Percentiles rank a stretch among this genome's conserved stretches.
phyloP scores from a whole-genome alignment of 92 coral and sea anemone species.

The Phymanthus crucifer region DNA sequence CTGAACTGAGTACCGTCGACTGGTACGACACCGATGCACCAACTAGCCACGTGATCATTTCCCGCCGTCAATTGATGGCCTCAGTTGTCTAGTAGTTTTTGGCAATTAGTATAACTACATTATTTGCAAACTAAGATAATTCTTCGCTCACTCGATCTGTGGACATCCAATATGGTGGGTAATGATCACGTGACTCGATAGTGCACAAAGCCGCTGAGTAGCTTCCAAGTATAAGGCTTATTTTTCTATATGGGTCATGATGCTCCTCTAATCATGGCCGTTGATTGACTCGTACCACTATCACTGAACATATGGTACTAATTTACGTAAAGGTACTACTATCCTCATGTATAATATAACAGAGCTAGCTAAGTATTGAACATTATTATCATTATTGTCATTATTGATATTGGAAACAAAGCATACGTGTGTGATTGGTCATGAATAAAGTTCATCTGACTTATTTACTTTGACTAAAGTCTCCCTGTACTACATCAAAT shows the following conservation, averaged over 20 bases:
- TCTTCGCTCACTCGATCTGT: not conserved
- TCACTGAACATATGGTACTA: constrained; percentile 22
- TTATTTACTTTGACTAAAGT: not conserved
- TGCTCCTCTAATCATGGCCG: constrained; percentile 16
- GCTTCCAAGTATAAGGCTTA: constrained; percentile 21
- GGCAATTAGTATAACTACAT: too few relatives aligned
- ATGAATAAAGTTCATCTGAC: constrained; percentile 16
- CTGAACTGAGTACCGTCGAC: too few relatives aligned
- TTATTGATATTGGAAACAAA: constrained; percentile 30
- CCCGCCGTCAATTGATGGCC: too few relatives aligned
- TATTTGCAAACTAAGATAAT: not conserved
- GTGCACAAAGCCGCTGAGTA: not conserved
- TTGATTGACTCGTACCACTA: constrained; percentile 36
- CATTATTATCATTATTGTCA: constrained; percentile 18
- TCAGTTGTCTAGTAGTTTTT: too few relatives aligned
- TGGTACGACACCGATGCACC: too few relatives aligned
- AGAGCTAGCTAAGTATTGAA: constrained; percentile 1
- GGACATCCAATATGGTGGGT: not conserved
- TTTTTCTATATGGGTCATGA: constrained; percentile 31
- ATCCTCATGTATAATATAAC: constrained; percentile 19
- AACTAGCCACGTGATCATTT: too few relatives aligned
- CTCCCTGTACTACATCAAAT: not conserved
- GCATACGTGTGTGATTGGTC: constrained; percentile 33
- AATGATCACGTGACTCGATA: not conserved
- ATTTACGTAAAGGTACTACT: constrained; percentile 12